These are phyloP conservation scores for Machimus atricapillus DNA, from an alignment of 2,888 invertebrate species.

Conservation along the genomic window DNA sequence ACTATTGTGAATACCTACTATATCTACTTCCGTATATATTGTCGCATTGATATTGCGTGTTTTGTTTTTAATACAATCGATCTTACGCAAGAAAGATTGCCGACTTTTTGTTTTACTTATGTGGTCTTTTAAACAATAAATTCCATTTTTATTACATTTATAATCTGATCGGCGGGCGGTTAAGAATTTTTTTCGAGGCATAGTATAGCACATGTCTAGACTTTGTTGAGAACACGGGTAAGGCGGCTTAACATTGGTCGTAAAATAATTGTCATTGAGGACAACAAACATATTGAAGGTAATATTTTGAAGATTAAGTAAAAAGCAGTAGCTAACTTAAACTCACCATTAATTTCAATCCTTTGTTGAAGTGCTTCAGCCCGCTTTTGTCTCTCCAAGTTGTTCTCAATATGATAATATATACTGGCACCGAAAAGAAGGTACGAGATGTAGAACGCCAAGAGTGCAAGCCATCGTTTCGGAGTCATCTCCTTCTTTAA, in stretches of 20 bases:
- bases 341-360: conserved; percentile 76
- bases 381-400: conserved; percentile 70
- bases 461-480: conserved; percentile 78
- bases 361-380: conserved; percentile 69
- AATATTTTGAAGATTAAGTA: background rate
- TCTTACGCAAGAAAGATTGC: too few relatives aligned
- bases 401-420: conserved; percentile 82
- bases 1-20: too few relatives aligned
- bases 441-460: conserved; percentile 78
- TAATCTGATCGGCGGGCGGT: background rate
- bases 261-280: background rate
- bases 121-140: background rate
- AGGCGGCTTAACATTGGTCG: background rate
- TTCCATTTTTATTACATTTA: background rate
- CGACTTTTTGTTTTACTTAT: too few relatives aligned
- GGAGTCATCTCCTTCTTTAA: conserved; percentile 70
- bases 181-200: background rate
- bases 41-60: too few relatives aligned
- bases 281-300: too few relatives aligned
- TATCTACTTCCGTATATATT: background rate
- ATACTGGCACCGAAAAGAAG: conserved; percentile 84
- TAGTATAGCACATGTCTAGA: background rate
- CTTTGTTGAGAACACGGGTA: background rate
- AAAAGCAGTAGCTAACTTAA: background rate
- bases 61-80: too few relatives aligned